Conservation (phyloP, 2,888 invertebrate species). For the Drosophila pegasa region DNA sequence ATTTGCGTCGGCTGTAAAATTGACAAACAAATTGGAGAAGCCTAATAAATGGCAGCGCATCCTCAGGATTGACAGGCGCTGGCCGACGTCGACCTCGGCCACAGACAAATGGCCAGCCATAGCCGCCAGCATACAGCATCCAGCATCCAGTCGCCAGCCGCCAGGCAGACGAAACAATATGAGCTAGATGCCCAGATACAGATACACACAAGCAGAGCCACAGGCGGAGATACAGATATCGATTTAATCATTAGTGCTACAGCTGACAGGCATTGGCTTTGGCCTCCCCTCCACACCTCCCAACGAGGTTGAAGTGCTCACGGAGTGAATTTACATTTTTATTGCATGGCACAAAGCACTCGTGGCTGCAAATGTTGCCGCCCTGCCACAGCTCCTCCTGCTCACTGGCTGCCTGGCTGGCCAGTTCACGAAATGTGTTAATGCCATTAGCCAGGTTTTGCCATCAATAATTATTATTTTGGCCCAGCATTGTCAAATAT, state of each 20-base stretch:
- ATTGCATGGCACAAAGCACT: constrained; percentile 50
- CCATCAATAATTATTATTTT: constrained; percentile 45
- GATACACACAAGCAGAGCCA: constrained; percentile 13
- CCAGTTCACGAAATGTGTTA: constrained; percentile 14
- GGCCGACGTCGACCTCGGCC: constrained; percentile 8
- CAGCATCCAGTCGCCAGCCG: constrained; percentile 9
- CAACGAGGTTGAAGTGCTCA: constrained; percentile 42
- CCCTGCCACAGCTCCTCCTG: too few species aligned
- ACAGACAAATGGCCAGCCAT: constrained; percentile 42
- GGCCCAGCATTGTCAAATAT: background rate
- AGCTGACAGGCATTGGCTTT: constrained; percentile 22
- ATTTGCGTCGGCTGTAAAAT: constrained; percentile 27
- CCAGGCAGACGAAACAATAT: constrained; percentile 35
- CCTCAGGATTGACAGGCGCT: constrained; percentile 48
- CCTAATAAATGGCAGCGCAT: constrained; percentile 50
- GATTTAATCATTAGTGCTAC: constrained; percentile 75
- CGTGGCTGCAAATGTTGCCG: background rate
- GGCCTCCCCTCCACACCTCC: background rate
- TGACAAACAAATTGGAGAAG: constrained; percentile 49
- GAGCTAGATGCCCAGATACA: constrained; percentile 39
- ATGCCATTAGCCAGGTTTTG: constrained; percentile 45
- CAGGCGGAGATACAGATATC: constrained; percentile 60
- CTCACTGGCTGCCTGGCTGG: background rate
- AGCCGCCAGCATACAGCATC: constrained; percentile 9
- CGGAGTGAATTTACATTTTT: constrained; percentile 75